Evolutionary conservation across 2,888 invertebrate species (phyloP).

Genomic region (Stenchaetothrips biformis): DNA sequence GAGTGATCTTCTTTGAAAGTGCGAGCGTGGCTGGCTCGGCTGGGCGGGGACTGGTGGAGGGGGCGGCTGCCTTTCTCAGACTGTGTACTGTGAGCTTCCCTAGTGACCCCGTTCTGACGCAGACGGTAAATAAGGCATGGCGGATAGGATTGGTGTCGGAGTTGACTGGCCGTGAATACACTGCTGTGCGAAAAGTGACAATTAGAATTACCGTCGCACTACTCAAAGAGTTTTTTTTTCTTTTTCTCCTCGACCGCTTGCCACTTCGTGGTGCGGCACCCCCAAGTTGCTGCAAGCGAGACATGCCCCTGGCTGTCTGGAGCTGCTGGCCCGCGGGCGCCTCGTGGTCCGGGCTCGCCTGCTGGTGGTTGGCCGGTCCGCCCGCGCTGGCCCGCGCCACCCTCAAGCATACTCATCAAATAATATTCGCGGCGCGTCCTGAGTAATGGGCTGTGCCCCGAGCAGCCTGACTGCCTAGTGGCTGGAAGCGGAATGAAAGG

Average conservation of each 20-base stretch:
- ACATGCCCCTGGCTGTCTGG: neutral
- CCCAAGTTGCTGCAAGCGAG: neutral
- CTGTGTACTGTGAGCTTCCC: no score
- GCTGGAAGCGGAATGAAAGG: neutral
- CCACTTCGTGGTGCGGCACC: neutral
- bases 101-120: no score
- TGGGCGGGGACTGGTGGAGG: neutral
- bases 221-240: no score
- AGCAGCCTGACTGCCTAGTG: neutral
- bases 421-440: neutral
- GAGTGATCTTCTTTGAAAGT: conserved; percentile 5
- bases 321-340: neutral
- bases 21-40: neutral
- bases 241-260: no score
- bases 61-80: no score
- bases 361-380: no score
- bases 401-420: neutral
- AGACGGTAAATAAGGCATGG: no score
- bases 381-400: neutral
- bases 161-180: no score
- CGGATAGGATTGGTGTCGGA: no score
- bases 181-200: no score
- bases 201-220: no score
- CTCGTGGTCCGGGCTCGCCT: neutral
- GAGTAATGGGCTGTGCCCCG: neutral